These are phyloP conservation scores for Gymnobelideus leadbeateri DNA, from an alignment of 2,113 vertebrate genomes.

Conservation along the genomic window DNA sequence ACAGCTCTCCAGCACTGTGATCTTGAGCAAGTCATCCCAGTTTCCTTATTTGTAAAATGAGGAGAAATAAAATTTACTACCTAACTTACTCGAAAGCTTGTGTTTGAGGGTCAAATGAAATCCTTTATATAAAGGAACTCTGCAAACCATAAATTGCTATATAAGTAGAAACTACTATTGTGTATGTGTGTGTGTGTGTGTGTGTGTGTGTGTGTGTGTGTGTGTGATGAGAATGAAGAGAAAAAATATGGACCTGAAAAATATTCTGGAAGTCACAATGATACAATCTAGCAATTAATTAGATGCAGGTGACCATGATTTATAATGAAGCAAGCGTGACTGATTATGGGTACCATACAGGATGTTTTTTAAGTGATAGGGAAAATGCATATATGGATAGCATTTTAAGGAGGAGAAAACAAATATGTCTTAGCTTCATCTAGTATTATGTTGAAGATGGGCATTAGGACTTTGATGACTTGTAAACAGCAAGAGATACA, in stretches of 20 bases:
- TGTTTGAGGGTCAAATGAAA: neutral
- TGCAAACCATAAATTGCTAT: neutral
- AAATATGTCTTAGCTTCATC: too few species aligned
- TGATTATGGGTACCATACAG: neutral
- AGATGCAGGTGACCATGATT: neutral
- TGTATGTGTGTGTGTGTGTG: neutral
- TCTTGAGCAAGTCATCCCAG: neutral
- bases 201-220: too few species aligned
- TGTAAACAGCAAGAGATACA: neutral
- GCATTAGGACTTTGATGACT: neutral
- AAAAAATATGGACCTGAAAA: neutral
- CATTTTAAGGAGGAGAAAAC: neutral
- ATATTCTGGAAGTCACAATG: neutral
- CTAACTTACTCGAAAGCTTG: neutral
- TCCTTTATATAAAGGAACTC: neutral
- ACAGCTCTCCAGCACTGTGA: neutral
- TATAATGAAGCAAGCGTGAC: neutral
- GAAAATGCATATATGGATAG: neutral
- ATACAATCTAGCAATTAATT: neutral
- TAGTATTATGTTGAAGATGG: neutral
- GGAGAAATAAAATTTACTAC: neutral
- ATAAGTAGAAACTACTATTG: neutral
- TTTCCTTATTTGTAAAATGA: neutral
- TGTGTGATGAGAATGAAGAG: neutral
- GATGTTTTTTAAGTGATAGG: neutral